Conservation (phyloP, 1,140 invertebrate species). For the Diachasmimorpha longicaudata region DNA sequence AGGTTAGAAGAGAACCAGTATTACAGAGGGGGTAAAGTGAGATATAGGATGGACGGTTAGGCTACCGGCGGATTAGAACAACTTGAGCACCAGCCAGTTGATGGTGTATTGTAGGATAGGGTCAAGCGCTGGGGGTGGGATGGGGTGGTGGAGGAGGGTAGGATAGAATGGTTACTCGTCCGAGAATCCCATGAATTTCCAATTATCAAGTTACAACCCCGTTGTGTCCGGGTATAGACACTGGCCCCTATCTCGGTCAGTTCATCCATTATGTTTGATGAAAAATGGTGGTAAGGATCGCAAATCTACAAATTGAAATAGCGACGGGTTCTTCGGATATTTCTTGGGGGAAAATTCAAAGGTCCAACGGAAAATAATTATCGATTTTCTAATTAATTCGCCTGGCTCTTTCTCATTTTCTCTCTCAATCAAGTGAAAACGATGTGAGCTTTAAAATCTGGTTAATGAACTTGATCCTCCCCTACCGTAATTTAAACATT, state of each 20-base stretch:
- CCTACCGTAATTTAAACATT: too few species aligned
- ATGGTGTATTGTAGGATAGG: neutral
- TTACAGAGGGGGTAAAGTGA: neutral
- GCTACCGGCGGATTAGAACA: conserved; percentile 26
- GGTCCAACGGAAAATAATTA: too few species aligned
- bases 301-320: too few species aligned
- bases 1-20: neutral
- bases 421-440: too few species aligned
- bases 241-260: neutral
- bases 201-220: conserved; percentile 29
- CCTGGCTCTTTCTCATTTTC: too few species aligned
- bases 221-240: neutral
- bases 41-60: conserved; percentile 26
- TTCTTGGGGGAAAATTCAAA: too few species aligned
- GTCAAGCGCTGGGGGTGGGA: neutral
- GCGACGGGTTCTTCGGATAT: too few species aligned
- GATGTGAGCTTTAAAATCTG: too few species aligned
- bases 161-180: neutral
- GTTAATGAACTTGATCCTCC: too few species aligned
- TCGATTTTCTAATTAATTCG: too few species aligned
- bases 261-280: neutral
- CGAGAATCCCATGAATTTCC: conserved; percentile 30
- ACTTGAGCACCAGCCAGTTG: conserved; percentile 22
- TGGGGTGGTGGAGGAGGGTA: too few species aligned
- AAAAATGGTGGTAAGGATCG: neutral